phyloP scores from a whole-genome alignment of 2,888 invertebrate genomes.

The Mesorhabditis spiculigera region DNA sequence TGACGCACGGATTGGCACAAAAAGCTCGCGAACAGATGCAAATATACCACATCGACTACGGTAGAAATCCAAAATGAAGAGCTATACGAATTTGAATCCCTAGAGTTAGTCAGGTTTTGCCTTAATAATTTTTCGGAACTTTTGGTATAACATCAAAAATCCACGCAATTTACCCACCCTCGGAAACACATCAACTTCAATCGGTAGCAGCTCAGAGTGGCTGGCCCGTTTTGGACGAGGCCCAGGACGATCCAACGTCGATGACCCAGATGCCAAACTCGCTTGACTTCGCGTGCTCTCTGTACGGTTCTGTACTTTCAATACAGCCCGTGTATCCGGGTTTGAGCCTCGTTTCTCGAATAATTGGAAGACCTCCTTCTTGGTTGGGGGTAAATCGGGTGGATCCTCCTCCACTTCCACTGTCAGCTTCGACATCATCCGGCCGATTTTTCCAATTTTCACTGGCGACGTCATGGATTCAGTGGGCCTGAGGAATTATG shows the following conservation, averaged over 20 bases:
- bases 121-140: no score
- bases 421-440: not conserved
- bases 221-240: not conserved
- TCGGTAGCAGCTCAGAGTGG: not conserved
- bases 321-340: not conserved
- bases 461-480: not conserved
- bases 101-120: no score
- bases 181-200: not conserved
- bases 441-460: slow-evolving; percentile 1
- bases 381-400: not conserved
- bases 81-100: no score
- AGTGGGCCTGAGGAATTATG: no score
- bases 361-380: slow-evolving; percentile 3
- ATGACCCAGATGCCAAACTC: not conserved
- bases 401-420: not conserved
- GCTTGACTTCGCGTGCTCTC: not conserved
- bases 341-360: slow-evolving; percentile 1
- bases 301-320: not conserved
- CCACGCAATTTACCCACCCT: no score
- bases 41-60: no score
- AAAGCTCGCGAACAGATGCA: no score
- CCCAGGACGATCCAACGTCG: not conserved
- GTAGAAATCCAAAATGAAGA: no score
- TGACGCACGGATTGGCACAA: no score
- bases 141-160: no score